Evolutionary conservation across 1,140 invertebrate species (phyloP).

Genomic region (Oppia nitens): DNA sequence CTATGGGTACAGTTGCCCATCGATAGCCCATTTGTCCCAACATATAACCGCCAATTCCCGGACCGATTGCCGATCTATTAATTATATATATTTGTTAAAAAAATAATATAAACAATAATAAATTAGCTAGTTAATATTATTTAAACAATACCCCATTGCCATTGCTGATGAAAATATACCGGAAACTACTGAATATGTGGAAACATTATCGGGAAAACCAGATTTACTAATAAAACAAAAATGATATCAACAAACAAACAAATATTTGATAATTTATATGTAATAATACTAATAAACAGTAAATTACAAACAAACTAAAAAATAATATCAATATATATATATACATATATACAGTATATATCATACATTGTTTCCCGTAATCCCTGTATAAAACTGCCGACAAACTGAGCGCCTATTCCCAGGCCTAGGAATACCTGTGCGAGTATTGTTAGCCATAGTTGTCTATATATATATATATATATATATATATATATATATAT

Average conservation of each 20-base stretch:
- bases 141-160: background rate
- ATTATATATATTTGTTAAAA: too few species aligned
- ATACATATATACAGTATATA: background rate
- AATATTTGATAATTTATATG: background rate
- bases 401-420: background rate
- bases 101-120: background rate
- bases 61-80: background rate
- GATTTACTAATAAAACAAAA: background rate
- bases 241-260: background rate
- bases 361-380: background rate
- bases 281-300: background rate
- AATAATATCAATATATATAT: background rate
- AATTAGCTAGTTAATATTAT: background rate
- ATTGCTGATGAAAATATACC: background rate
- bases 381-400: background rate
- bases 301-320: background rate
- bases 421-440: background rate
- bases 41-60: background rate
- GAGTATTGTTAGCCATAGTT: background rate
- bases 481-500: too few species aligned
- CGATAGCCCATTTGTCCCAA: background rate
- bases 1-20: background rate
- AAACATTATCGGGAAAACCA: background rate
- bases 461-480: too few species aligned
- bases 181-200: background rate